A percentile compares a stretch with the other conserved stretches of the same genome.
phyloP scores from a whole-genome alignment of 2,797 vertebrate genomes.

The Remorina albescens region DNA sequence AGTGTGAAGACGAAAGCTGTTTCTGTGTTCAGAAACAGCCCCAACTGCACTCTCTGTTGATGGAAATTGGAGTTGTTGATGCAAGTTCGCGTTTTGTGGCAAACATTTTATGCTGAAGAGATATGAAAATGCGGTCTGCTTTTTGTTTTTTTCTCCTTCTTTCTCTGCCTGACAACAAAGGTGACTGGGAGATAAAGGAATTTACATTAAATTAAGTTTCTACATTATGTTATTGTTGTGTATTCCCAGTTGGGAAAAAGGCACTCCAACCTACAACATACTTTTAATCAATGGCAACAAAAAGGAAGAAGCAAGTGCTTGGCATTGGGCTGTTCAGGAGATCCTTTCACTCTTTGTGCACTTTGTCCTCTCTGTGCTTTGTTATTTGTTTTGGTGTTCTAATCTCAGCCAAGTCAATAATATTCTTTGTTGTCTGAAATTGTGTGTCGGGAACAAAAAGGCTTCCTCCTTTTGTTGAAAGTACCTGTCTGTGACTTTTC shows the following conservation, averaged over 20 bases:
- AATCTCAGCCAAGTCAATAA: slow-evolving; percentile 90
- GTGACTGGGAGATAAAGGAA: slow-evolving; percentile 57
- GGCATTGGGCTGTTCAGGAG: slow-evolving; percentile 76
- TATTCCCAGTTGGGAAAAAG: slow-evolving; percentile 53
- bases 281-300: slow-evolving; percentile 86
- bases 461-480: slow-evolving; percentile 84
- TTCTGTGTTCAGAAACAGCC: slow-evolving; percentile 51
- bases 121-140: slow-evolving; percentile 18
- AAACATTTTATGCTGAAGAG: slow-evolving; percentile 32
- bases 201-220: slow-evolving; percentile 72
- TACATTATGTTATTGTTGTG: slow-evolving; percentile 63
- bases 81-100: slow-evolving; percentile 10
- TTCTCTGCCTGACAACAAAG: slow-evolving; percentile 48
- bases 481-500: slow-evolving; percentile 88
- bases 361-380: slow-evolving; percentile 84
- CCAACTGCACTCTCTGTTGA: slow-evolving; percentile 53
- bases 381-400: slow-evolving; percentile 90
- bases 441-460: slow-evolving; percentile 84
- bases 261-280: slow-evolving; percentile 66
- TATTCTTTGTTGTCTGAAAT: slow-evolving; percentile 90
- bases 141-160: not conserved
- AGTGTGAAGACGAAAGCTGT: slow-evolving; percentile 65
- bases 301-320: slow-evolving; percentile 75
- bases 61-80: slow-evolving; percentile 48
- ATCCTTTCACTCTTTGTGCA: slow-evolving; percentile 81